Evolutionary conservation across 2,113 vertebrate species (phyloP).

Genomic region (Pterocles burchelli): DNA sequence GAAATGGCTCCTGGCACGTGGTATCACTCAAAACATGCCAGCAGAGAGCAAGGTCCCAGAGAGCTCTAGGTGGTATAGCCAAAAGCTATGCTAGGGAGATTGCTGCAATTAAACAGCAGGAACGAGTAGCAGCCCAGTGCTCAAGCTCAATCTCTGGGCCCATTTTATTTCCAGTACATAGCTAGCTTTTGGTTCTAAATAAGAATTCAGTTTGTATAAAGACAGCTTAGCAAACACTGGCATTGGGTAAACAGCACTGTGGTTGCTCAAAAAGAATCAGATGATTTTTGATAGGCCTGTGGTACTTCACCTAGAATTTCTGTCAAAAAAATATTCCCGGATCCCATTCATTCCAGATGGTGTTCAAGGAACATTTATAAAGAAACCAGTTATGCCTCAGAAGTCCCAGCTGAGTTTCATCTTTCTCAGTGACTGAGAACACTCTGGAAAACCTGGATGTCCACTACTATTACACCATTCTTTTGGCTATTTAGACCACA

Average conservation of each 20-base stretch:
- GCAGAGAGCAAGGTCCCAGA: background rate
- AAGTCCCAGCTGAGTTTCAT: background rate
- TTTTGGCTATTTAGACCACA: background rate
- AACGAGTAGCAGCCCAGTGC: background rate
- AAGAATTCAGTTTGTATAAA: background rate
- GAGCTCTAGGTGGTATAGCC: background rate
- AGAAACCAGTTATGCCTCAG: background rate
- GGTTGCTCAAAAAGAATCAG: background rate
- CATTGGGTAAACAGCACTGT: background rate
- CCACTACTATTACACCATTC: background rate
- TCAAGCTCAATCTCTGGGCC: background rate
- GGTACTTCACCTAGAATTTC: background rate
- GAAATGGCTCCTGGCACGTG: background rate
- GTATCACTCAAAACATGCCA: background rate
- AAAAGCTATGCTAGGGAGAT: background rate
- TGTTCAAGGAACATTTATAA: background rate
- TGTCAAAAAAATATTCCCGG: background rate
- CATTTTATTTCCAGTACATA: background rate
- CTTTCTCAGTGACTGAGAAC: background rate
- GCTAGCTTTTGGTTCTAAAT: background rate
- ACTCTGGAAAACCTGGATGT: background rate
- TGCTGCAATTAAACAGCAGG: background rate
- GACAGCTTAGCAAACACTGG: background rate
- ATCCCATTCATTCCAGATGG: background rate
- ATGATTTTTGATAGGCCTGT: background rate